Evolutionary conservation across 1,140 invertebrate genomes (phyloP), one percentile per base, ranked within the genome.

Genomic region (Pseudomyrmex sp.): DNA sequence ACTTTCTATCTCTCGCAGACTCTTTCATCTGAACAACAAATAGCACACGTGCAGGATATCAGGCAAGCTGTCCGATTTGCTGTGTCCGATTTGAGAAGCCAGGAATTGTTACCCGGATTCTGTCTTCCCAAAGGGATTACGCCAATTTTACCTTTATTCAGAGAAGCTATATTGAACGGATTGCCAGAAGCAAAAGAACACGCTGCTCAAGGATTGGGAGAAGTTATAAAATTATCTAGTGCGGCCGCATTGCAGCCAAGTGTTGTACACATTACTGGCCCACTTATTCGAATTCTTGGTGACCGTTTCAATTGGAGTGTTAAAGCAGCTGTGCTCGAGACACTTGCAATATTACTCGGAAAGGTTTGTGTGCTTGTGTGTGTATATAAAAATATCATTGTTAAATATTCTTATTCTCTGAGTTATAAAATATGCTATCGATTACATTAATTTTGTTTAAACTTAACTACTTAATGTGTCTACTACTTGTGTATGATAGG

Each of bases 231-330:
- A 86, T 93, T 99, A 52, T 98, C 98, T 0, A 97, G 96, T 85
- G 95, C 97, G 0, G 95, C 96, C 63, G 98, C 98, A 7, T 94
- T 99, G 20, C 98, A 99, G 93, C 97, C 98, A 2, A 99, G 98
- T 65, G 98, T 99, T 1, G 97, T 99, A 50, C 97, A 99, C 90
- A 99, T 99, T 85, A 99, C 99, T 26, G 99, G 99, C 9, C 99
- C 99, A 0, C 95, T 99, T 15, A 99, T 99, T 94, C 96, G 99
- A 89, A 99, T 99, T 91, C 96, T 99, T 13, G 99, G 99, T 26
- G 99, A 99, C 94, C 95, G 99, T 66, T 99, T 99, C 92, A 97
- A 97, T 84, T 96, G 97, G 91, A 98, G 97, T 90, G 98, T 99
- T 0, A 99, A 99, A 95, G 98, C 98, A 0, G 98, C 99, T 44